These are phyloP conservation scores for Lepidocyrtinus sp. DNA, from an alignment of 2,888 invertebrate species.

Conservation along the genomic window DNA sequence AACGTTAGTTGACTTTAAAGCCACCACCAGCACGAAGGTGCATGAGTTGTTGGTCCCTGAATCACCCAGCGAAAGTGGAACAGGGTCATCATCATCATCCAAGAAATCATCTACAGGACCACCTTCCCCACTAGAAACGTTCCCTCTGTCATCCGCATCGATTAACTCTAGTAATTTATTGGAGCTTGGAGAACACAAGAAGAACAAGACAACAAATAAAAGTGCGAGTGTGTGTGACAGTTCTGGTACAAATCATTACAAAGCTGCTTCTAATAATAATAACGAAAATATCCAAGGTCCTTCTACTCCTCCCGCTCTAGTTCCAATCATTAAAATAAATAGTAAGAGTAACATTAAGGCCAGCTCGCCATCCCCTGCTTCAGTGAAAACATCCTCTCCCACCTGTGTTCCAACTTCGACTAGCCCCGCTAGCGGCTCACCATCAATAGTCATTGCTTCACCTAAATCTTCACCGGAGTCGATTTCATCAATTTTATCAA, in stretches of 20 bases:
- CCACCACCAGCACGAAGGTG: slow-evolving; percentile 46
- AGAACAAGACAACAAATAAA: slow-evolving; percentile 11
- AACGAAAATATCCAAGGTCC: too few relatives aligned
- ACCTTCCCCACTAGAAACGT: slow-evolving; percentile 48
- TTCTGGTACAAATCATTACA: too few relatives aligned
- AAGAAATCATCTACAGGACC: slow-evolving; percentile 34
- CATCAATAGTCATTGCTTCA: slow-evolving; percentile 48
- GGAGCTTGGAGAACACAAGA: too few relatives aligned
- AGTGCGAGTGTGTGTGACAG: too few relatives aligned
- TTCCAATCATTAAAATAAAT: too few relatives aligned
- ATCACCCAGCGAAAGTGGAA: slow-evolving; percentile 57
- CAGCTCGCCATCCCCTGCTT: too few relatives aligned
- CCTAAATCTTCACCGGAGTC: slow-evolving; percentile 39
- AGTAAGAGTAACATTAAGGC: too few relatives aligned
- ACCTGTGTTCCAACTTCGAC: too few relatives aligned
- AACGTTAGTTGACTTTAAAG: slow-evolving; percentile 50
- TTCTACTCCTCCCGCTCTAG: too few relatives aligned
- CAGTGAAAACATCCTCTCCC: too few relatives aligned
- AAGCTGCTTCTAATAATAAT: too few relatives aligned
- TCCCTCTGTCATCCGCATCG: slow-evolving; percentile 53
- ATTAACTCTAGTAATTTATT: slow-evolving; percentile 41
- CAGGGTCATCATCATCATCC: slow-evolving; percentile 52
- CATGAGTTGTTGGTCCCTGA: slow-evolving; percentile 53
- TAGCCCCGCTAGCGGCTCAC: too few relatives aligned
- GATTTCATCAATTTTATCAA: slow-evolving; percentile 11